Evolutionary conservation across 2,888 invertebrate species (phyloP), one percentile per base, ranked within the genome.

Genomic region (Bombylius discolor): DNA sequence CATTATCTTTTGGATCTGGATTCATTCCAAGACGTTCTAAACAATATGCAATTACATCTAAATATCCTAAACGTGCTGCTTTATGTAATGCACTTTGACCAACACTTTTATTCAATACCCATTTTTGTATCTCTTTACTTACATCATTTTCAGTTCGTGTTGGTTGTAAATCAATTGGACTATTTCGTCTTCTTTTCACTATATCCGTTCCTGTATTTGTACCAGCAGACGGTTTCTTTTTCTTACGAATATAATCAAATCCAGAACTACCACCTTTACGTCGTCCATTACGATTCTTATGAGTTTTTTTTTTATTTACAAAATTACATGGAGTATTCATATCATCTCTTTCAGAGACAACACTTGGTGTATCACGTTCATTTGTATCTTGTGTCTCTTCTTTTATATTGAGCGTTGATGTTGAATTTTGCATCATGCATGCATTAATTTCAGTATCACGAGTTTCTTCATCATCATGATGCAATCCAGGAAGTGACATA

Each of bases 51-150:
- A 91, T 87, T 55, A 94, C 89, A 71, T 94, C 93, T 70, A 88
- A 86, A 66, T 90, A 88, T 53, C 93, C 93, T 55, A 90, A 81
- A 65, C 94, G 80, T 4, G 95, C 92, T 49, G 95, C 93, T 65
- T 94, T 81, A 70, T 96, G 96, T 52, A 96, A 79, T 65, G 90
- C 83, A 2, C 94, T 95, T 74, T 96, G 95, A 8, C 96, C 96
- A 44, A 93, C 84, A 52, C 94, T 91, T 71, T 95, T 95, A 72
- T 94, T 95, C 54, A 95, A 83, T 59, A 93, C 91, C 89, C 93
- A 91, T 62, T 87, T 82, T 70, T 90, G 88, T 59, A 92, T 87
- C 73, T 92, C 91, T 64, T 84, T 84, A 61, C 85, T 85, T 54
- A 92, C 87, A 70, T 91, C 91, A 64, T 85, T 64, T 58, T 73